Conservation (phyloP, 2,888 invertebrate species). For the Leptinotarsa haldemani region DNA sequence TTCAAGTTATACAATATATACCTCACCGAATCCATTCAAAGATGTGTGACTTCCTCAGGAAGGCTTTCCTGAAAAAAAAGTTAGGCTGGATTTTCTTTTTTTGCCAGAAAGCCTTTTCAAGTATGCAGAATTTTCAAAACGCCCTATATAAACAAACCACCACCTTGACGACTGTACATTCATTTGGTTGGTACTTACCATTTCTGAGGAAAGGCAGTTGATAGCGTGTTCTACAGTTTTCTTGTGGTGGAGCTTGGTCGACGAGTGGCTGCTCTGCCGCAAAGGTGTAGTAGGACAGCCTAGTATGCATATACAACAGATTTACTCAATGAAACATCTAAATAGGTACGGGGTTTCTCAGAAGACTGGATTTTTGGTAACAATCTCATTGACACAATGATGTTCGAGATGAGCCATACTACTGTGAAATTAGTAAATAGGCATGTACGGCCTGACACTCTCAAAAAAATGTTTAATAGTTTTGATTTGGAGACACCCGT, state of each 20-base stretch:
- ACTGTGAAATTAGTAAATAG: too few species aligned
- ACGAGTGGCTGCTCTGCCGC: constrained; percentile 65
- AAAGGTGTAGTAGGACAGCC: constrained; percentile 75
- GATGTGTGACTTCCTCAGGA: constrained; percentile 28
- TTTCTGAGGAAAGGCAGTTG: constrained; percentile 86
- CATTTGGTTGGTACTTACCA: constrained; percentile 72
- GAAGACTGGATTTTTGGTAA: background rate
- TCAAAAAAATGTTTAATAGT: too few species aligned
- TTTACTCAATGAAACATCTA: background rate
- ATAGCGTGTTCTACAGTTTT: constrained; percentile 78
- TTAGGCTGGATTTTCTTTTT: constrained; percentile 13
- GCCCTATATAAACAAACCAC: background rate
- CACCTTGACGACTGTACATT: background rate
- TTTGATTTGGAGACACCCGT: too few species aligned
- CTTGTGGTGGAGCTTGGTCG: constrained; percentile 67
- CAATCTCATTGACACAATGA: too few species aligned
- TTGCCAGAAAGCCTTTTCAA: constrained; percentile 21
- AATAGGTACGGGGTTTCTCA: background rate
- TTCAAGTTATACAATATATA: constrained; percentile 12
- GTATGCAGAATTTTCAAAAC: constrained; percentile 11
- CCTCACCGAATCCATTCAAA: constrained; percentile 27
- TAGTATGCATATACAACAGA: constrained; percentile 52
- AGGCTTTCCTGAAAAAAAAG: constrained; percentile 28
- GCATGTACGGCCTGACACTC: too few species aligned
- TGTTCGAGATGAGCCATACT: too few species aligned